Percentiles rank a stretch among this genome's conserved stretches.
Evolutionary conservation across 2,888 invertebrate species (phyloP).

Genomic region (Aquatica leii): DNA sequence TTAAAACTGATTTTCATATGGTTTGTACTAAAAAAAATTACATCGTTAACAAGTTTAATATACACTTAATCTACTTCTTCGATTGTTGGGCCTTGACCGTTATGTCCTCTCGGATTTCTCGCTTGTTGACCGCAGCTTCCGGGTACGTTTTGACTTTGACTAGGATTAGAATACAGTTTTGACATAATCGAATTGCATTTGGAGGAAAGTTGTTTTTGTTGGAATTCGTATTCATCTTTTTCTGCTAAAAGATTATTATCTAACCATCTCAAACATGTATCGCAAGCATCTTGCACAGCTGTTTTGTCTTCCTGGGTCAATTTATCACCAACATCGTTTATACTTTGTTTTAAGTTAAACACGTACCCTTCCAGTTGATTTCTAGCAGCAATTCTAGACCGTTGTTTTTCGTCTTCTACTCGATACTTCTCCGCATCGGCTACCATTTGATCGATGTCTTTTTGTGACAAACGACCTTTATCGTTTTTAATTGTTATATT

Average conservation of each 20-base stretch:
- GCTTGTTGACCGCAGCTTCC: conserved; percentile 41
- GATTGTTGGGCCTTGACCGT: conserved; percentile 39
- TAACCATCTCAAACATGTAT: conserved; percentile 69
- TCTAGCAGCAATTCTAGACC: too few relatives aligned
- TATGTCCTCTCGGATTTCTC: conserved; percentile 38
- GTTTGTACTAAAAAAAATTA: not conserved
- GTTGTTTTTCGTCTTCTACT: too few relatives aligned
- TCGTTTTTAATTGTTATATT: too few relatives aligned
- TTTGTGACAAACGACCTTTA: conserved; percentile 80
- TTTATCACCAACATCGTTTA: too few relatives aligned
- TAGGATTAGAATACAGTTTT: conserved; percentile 59
- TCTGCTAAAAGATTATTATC: conserved; percentile 56
- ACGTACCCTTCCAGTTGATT: too few relatives aligned
- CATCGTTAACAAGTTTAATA: conserved; percentile 51
- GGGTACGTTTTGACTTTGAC: conserved; percentile 26
- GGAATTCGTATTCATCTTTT: not conserved
- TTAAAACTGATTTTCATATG: too few relatives aligned
- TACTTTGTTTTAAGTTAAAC: conserved; percentile 74
- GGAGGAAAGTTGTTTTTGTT: not conserved
- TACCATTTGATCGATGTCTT: conserved; percentile 83
- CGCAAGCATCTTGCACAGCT: conserved; percentile 63
- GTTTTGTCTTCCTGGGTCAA: conserved; percentile 66
- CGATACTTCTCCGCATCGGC: conserved; percentile 77
- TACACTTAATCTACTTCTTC: conserved; percentile 46
- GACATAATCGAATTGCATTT: conserved; percentile 64